These are phyloP conservation scores for Teleiodes luculella DNA, from an alignment of 2,888 invertebrate genomes.

Conservation along the genomic window DNA sequence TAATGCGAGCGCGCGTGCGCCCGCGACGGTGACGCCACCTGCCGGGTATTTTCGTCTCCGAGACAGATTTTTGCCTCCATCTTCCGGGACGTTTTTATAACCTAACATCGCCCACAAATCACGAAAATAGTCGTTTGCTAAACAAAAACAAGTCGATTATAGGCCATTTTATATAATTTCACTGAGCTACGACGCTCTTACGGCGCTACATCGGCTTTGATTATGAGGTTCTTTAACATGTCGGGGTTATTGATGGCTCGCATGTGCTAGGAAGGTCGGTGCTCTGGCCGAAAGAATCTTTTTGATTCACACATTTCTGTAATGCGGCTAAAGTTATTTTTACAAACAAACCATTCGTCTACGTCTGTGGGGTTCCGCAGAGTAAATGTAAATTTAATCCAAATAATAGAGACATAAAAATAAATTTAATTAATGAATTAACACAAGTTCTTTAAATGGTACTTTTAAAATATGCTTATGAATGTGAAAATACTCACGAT, in stretches of 20 bases:
- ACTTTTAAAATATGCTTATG: too few relatives aligned
- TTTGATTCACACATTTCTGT: slow-evolving; percentile 43
- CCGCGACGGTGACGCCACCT: slow-evolving; percentile 52
- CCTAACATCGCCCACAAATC: slow-evolving; percentile 67
- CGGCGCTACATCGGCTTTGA: slow-evolving; percentile 54
- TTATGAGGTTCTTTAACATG: slow-evolving; percentile 53
- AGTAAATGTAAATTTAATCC: background rate
- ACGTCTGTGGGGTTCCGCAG: slow-evolving; percentile 17
- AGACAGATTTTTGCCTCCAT: slow-evolving; percentile 58
- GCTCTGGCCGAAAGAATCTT: slow-evolving; percentile 38
- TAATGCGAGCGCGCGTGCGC: slow-evolving; percentile 36
- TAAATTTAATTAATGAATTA: too few relatives aligned
- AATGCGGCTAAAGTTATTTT: slow-evolving; percentile 28
- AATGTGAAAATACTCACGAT: background rate
- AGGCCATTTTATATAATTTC: slow-evolving; percentile 66
- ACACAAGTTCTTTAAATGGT: too few relatives aligned
- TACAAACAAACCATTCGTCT: slow-evolving; percentile 28
- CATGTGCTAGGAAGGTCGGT: slow-evolving; percentile 50
- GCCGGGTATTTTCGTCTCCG: slow-evolving; percentile 57
- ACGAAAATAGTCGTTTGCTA: slow-evolving; percentile 62
- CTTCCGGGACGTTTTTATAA: slow-evolving; percentile 63
- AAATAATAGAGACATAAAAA: too few relatives aligned
- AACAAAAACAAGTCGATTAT: slow-evolving; percentile 74
- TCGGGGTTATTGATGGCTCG: slow-evolving; percentile 49
- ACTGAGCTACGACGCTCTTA: slow-evolving; percentile 62